These are phyloP conservation scores for Cynocephalus volans DNA, from an alignment of 2,113 vertebrate species.

Conservation along the genomic window DNA sequence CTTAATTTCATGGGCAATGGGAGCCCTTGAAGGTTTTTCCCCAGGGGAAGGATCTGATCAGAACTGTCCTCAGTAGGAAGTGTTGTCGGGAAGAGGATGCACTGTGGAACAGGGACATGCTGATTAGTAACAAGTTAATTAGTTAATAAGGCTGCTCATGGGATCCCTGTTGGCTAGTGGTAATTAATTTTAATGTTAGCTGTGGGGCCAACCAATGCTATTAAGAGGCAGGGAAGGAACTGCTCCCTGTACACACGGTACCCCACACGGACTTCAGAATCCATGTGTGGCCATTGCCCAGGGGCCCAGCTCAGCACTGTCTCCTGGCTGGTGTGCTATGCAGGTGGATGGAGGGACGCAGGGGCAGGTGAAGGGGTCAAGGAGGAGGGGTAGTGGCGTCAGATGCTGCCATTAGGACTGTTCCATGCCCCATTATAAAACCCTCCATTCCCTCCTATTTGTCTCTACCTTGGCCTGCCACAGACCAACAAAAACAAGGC, in stretches of 20 bases:
- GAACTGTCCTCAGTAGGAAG: background rate
- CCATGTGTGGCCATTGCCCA: background rate
- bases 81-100: background rate
- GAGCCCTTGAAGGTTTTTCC: background rate
- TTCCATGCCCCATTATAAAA: accelerated
- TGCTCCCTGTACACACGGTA: background rate
- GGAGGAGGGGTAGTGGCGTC: background rate
- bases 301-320: accelerated
- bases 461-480: background rate
- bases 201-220: background rate
- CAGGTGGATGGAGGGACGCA: background rate
- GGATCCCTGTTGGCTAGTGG: constrained; percentile 50
- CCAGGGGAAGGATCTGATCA: background rate
- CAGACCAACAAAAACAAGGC: background rate
- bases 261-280: background rate
- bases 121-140: constrained; percentile 68
- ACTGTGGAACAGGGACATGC: background rate
- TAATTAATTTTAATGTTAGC: constrained; percentile 77
- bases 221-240: background rate
- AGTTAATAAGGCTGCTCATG: constrained; percentile 67
- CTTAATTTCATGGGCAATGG: background rate
- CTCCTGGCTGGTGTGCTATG: background rate
- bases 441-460: background rate
- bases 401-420: background rate
- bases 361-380: background rate